Conservation (phyloP, 2,888 invertebrate species). For the Gryllus longicercus region DNA sequence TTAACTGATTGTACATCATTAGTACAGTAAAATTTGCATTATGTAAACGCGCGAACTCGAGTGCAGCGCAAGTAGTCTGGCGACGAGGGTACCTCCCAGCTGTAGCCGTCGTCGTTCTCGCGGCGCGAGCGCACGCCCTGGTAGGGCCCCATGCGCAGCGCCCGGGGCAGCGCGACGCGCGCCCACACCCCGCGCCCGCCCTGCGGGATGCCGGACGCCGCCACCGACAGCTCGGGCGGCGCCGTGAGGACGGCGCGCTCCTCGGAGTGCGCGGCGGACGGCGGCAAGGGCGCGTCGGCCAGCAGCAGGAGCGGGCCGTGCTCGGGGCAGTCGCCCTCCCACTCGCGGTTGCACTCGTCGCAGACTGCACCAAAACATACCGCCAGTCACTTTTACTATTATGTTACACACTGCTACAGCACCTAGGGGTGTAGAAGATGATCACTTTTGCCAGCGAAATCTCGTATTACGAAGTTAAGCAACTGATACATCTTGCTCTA, state of each 20-base stretch:
- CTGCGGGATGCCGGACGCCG: neutral
- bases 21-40: too few species aligned
- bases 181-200: neutral
- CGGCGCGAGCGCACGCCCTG: neutral
- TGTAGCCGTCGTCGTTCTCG: neutral
- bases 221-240: neutral
- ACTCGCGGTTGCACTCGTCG: constrained; percentile 35
- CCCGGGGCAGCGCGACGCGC: neutral
- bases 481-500: too few species aligned
- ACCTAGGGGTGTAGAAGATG: too few species aligned
- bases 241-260: neutral
- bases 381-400: too few species aligned
- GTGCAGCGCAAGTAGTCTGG: too few species aligned
- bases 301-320: constrained; percentile 32
- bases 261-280: neutral
- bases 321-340: constrained; percentile 35
- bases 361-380: constrained; percentile 26
- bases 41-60: too few species aligned
- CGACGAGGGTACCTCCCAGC: neutral
- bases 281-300: neutral
- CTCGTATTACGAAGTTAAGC: too few species aligned
- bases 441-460: too few species aligned
- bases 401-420: too few species aligned
- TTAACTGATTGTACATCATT: too few species aligned
- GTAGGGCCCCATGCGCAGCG: constrained; percentile 5